phyloP scores from a whole-genome alignment of 2,797 vertebrate species.

The Denticeps clupeoides region DNA sequence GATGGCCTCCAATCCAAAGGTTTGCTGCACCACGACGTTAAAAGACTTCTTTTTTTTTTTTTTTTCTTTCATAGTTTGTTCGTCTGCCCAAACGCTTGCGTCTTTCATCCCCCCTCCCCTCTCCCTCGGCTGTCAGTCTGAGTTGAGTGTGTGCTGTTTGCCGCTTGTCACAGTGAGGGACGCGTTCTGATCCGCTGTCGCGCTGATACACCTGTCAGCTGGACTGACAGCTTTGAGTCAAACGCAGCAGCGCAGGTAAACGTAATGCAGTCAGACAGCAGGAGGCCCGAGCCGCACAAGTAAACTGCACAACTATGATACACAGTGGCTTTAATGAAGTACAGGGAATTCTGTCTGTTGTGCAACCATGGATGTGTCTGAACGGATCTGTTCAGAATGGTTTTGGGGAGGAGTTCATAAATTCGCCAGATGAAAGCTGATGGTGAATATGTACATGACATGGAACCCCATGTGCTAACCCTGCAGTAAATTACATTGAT shows the following conservation, averaged over 20 bases:
- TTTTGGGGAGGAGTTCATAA: too few relatives aligned
- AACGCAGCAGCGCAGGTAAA: conserved; percentile 51
- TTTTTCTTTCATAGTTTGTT: too few relatives aligned
- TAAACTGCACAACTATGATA: background rate
- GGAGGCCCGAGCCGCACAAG: background rate
- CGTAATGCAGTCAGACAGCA: conserved; percentile 47
- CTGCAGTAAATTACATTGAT: background rate
- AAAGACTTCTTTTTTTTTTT: too few relatives aligned
- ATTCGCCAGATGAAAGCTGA: too few relatives aligned
- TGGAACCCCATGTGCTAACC: background rate
- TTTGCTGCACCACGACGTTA: too few relatives aligned
- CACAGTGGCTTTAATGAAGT: too few relatives aligned
- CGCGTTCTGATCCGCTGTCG: conserved; percentile 45
- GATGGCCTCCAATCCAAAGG: too few relatives aligned
- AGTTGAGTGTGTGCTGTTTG: conserved; percentile 44
- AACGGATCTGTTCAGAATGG: too few relatives aligned
- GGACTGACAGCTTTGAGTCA: conserved; percentile 49
- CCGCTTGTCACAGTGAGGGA: conserved; percentile 54
- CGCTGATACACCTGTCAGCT: conserved; percentile 63
- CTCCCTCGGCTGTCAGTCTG: conserved; percentile 50
- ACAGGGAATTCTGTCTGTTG: too few relatives aligned
- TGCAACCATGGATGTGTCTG: too few relatives aligned
- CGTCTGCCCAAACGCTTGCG: too few relatives aligned
- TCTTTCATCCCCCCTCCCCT: background rate
- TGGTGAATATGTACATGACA: too few relatives aligned